These are phyloP conservation scores for Coleophora flavipennella DNA, from an alignment of 2,888 invertebrate genomes.

Conservation along the genomic window DNA sequence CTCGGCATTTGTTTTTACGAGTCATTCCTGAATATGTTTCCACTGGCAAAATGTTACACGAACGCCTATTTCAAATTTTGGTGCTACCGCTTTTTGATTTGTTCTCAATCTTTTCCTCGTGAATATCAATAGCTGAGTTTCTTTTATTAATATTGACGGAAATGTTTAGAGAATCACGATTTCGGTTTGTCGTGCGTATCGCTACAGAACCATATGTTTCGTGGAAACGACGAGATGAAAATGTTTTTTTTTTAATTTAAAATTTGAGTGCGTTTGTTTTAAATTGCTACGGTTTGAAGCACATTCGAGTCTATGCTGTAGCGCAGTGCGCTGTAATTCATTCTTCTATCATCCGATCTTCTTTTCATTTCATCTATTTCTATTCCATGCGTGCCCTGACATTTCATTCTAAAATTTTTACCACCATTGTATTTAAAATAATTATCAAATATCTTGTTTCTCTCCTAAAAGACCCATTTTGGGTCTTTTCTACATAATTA, in stretches of 20 bases:
- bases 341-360: no score
- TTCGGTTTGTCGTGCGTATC: slow-evolving; percentile 5
- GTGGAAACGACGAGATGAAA: slow-evolving; percentile 1
- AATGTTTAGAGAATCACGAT: slow-evolving; percentile 11
- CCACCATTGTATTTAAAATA: no score
- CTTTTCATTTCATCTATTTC: no score
- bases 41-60: slow-evolving; percentile 43
- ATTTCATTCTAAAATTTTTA: no score
- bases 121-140: slow-evolving; percentile 12
- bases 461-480: no score
- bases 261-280: no score
- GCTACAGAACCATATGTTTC: background rate
- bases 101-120: no score
- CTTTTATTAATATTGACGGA: slow-evolving; percentile 11
- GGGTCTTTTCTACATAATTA: no score
- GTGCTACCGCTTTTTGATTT: slow-evolving; percentile 29
- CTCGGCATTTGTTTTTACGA: slow-evolving; percentile 61
- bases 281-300: slow-evolving; percentile 2
- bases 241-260: slow-evolving; percentile 1
- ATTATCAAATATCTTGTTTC: no score
- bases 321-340: no score
- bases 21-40: slow-evolving; percentile 48
- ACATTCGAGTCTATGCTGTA: slow-evolving; percentile 5
- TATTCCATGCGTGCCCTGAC: no score
- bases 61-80: slow-evolving; percentile 27